A percentile compares a stretch with the other conserved stretches of the same genome.
Evolutionary conservation across 2,888 invertebrate species (phyloP).

Genomic region (Sialis lutaria): DNA sequence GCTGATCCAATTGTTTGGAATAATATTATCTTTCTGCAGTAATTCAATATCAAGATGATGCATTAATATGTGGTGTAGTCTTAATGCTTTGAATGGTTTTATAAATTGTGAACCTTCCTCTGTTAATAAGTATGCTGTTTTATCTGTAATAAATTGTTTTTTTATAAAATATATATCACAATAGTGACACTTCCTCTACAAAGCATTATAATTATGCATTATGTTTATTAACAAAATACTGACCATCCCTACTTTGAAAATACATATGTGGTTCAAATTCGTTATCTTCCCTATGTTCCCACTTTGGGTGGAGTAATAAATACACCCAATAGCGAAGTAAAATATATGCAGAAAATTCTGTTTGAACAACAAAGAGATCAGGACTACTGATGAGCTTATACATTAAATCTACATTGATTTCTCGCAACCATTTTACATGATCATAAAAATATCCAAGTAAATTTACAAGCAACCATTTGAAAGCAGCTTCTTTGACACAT

Average conservation of each 20-base stretch:
- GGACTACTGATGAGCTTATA: slow-evolving; percentile 39
- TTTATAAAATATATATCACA: not conserved
- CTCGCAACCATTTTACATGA: slow-evolving; percentile 34
- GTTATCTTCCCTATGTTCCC: slow-evolving; percentile 19
- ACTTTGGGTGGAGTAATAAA: slow-evolving; percentile 29
- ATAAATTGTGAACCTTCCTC: slow-evolving; percentile 38
- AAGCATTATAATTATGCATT: not conserved
- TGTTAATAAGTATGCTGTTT: slow-evolving; percentile 37
- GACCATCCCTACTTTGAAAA: slow-evolving; percentile 26
- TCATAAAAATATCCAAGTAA: slow-evolving; percentile 40
- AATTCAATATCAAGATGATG: slow-evolving; percentile 52
- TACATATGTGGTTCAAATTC: slow-evolving; percentile 21
- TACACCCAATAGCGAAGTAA: slow-evolving; percentile 54
- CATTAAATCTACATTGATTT: slow-evolving; percentile 50
- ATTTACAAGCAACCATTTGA: slow-evolving; percentile 53
- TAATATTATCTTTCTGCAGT: slow-evolving; percentile 45
- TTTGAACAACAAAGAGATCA: slow-evolving; percentile 55
- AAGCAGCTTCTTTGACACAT: slow-evolving; percentile 39
- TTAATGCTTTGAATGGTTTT: slow-evolving; percentile 42
- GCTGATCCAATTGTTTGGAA: slow-evolving; percentile 50
- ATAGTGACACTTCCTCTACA: not conserved
- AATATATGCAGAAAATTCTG: slow-evolving; percentile 59
- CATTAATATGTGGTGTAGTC: slow-evolving; percentile 48
- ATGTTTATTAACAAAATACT: not conserved
- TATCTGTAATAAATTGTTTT: slow-evolving; percentile 14